Evolutionary conservation across 2,113 vertebrate species (phyloP).

Genomic region (Sorex araneus): DNA sequence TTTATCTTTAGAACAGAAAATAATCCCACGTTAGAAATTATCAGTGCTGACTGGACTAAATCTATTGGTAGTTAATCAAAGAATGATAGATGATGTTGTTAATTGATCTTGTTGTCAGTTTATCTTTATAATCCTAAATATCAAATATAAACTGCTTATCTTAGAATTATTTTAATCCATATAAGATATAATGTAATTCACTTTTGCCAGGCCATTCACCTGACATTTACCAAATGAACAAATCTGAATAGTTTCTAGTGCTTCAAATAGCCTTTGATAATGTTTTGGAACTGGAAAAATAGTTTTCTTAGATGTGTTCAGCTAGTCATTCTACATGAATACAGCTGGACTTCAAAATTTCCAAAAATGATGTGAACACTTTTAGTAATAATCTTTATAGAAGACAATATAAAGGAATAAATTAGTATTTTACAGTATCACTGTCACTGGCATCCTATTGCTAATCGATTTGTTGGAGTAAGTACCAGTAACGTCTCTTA

Average conservation of each 20-base stretch:
- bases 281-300: background rate
- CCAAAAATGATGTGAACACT: background rate
- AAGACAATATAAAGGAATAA: slow-evolving; percentile 32
- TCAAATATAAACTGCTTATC: background rate
- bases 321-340: background rate
- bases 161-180: background rate
- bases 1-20: background rate
- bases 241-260: background rate
- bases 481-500: too few relatives aligned
- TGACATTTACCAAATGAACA: background rate
- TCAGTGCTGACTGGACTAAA: background rate
- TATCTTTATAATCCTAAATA: background rate
- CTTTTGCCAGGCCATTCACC: background rate
- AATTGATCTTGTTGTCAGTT: background rate
- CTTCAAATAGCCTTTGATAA: background rate
- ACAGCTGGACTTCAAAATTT: slow-evolving; percentile 15
- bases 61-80: background rate
- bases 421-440: too few relatives aligned
- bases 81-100: background rate
- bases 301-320: background rate
- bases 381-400: slow-evolving; percentile 5
- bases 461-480: too few relatives aligned
- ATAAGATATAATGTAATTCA: background rate
- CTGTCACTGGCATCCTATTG: too few relatives aligned
- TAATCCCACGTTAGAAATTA: background rate